phyloP scores from a whole-genome alignment of 2,888 invertebrate species.

The Ectemnius lituratus region DNA sequence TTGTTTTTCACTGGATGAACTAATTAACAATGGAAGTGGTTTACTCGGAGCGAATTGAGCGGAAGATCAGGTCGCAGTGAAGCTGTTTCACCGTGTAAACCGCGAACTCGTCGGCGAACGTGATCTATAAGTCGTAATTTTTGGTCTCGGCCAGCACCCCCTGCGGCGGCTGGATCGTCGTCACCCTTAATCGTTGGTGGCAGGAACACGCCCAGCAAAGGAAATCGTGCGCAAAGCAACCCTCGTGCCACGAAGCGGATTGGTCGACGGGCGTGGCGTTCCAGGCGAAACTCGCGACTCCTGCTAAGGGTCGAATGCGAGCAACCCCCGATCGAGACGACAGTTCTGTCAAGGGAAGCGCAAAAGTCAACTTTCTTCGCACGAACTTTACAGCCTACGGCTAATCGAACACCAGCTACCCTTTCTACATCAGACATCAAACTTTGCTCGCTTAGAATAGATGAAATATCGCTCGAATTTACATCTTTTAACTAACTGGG shows the following conservation, averaged over 20 bases:
- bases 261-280: slow-evolving; percentile 55
- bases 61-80: too few relatives aligned
- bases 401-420: slow-evolving; percentile 36
- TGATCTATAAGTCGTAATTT: slow-evolving; percentile 70
- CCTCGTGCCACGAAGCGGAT: slow-evolving; percentile 35
- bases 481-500: too few relatives aligned
- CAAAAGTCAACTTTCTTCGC: slow-evolving; percentile 52
- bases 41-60: too few relatives aligned
- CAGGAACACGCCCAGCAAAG: slow-evolving; percentile 42
- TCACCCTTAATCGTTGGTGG: slow-evolving; percentile 41
- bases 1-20: too few relatives aligned
- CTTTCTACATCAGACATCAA: background rate
- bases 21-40: too few relatives aligned
- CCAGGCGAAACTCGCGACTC: slow-evolving; percentile 19
- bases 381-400: slow-evolving; percentile 24
- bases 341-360: slow-evolving; percentile 30
- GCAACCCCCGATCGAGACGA: slow-evolving; percentile 43
- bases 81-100: background rate
- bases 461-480: too few relatives aligned
- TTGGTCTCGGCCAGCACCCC: slow-evolving; percentile 51
- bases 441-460: too few relatives aligned
- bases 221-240: slow-evolving; percentile 33
- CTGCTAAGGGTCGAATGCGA: slow-evolving; percentile 36
- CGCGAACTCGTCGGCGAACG: slow-evolving; percentile 33
- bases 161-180: slow-evolving; percentile 29